Conservation (phyloP, 1,140 invertebrate species). For the Drosophila athabasca region DNA sequence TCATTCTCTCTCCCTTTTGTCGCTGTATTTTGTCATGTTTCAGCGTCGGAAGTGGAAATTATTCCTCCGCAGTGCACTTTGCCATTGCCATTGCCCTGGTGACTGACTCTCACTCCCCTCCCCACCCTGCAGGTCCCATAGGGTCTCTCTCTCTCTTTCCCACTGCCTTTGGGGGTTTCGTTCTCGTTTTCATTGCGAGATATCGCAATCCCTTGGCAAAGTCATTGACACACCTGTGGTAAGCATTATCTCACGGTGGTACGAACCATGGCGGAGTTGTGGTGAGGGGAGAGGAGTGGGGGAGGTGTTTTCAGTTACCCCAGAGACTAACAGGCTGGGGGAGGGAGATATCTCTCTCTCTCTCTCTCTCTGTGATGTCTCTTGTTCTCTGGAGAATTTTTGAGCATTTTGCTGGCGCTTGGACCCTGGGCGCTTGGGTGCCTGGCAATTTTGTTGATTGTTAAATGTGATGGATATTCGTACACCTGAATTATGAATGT, state of each 20-base stretch:
- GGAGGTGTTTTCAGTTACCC: conserved; percentile 4
- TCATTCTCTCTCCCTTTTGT: conserved; percentile 7
- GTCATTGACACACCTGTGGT: conserved; percentile 76
- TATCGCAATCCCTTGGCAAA: conserved; percentile 61
- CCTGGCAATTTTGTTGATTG: conserved; percentile 30
- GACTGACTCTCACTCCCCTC: conserved; percentile 49
- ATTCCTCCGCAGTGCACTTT: conserved; percentile 62
- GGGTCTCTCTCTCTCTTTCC: conserved; percentile 15
- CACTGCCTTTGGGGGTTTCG: conserved; percentile 48
- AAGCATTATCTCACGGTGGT: conserved; percentile 33
- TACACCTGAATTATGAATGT: neutral
- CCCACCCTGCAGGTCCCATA: too few relatives aligned
- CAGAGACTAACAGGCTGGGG: neutral
- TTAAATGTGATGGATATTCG: conserved; percentile 10
- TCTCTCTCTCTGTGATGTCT: neutral
- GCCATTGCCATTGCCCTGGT: conserved; percentile 65
- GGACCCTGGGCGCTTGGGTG: neutral
- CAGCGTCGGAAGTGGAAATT: conserved; percentile 78
- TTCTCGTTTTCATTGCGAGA: conserved; percentile 72
- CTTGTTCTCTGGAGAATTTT: conserved; percentile 29
- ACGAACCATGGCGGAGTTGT: neutral
- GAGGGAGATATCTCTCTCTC: neutral
- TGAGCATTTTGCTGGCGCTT: conserved; percentile 35
- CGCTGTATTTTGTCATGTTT: conserved; percentile 60
- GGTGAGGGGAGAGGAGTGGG: neutral